Percentiles rank a stretch among this genome's conserved stretches.
These are phyloP conservation scores for Pseudachorutes palmiensis DNA, from an alignment of 1,140 invertebrate species.

Conservation along the genomic window DNA sequence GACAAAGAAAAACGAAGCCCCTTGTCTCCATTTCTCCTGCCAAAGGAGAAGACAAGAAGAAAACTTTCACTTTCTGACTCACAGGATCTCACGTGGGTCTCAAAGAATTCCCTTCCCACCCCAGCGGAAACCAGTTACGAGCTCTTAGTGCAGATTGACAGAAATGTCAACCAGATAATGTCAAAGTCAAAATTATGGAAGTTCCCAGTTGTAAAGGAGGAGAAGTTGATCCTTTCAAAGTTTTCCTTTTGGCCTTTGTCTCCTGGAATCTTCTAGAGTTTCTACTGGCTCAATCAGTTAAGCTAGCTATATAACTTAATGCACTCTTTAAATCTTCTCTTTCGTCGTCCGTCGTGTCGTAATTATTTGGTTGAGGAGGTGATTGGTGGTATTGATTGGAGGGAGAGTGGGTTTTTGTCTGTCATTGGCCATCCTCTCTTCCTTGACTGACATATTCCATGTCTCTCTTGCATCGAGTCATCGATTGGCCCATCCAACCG, in stretches of 20 bases:
- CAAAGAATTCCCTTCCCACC: not conserved
- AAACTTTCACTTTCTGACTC: constrained; percentile 10
- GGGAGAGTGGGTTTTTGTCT: not conserved
- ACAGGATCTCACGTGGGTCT: too few relatives aligned
- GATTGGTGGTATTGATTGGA: constrained; percentile 1
- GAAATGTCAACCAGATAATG: constrained; percentile 14
- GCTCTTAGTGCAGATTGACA: constrained; percentile 6
- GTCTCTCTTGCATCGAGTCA: too few relatives aligned
- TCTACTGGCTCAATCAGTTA: too few relatives aligned
- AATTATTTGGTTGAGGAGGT: constrained; percentile 5
- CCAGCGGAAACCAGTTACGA: not conserved
- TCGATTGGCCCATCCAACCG: too few relatives aligned
- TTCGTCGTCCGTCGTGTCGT: not conserved
- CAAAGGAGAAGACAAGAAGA: not conserved
- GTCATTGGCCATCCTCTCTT: not conserved
- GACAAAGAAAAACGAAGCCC: not conserved
- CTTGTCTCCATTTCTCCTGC: not conserved
- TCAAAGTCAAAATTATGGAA: constrained; percentile 15
- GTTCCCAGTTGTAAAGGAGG: not conserved
- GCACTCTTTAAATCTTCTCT: too few relatives aligned
- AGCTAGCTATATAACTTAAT: too few relatives aligned
- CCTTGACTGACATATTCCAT: too few relatives aligned
- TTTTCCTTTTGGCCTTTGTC: not conserved
- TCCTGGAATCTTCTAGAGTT: too few relatives aligned
- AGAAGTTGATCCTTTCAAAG: not conserved